Conservation (phyloP, 2,113 vertebrate genomes). For the Pteropus alecto region DNA sequence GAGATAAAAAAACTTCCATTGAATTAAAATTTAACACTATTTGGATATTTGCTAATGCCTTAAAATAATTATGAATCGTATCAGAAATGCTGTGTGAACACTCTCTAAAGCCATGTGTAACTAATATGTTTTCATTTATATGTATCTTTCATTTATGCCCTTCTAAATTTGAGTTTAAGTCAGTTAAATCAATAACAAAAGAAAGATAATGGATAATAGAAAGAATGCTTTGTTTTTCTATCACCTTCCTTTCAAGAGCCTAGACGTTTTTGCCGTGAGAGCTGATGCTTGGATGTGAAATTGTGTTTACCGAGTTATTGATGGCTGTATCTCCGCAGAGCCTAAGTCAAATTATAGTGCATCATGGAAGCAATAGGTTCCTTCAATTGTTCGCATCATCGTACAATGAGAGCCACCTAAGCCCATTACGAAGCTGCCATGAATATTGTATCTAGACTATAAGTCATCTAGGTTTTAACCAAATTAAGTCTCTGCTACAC, state of each 20-base stretch:
- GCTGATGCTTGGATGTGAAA: slow-evolving; percentile 62
- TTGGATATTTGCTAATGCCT: neutral
- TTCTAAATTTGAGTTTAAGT: slow-evolving; percentile 15
- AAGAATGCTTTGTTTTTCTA: slow-evolving; percentile 24
- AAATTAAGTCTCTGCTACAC: slow-evolving; percentile 71
- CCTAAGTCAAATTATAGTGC: slow-evolving; percentile 70
- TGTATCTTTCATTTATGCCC: neutral
- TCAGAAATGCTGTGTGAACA: neutral
- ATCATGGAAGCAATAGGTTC: slow-evolving; percentile 65
- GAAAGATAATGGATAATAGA: neutral
- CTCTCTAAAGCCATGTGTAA: neutral
- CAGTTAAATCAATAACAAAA: slow-evolving; percentile 42
- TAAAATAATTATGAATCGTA: neutral
- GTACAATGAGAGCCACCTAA: slow-evolving; percentile 36
- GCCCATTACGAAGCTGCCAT: slow-evolving; percentile 73
- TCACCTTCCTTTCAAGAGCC: slow-evolving; percentile 28
- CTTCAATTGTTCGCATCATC: slow-evolving; percentile 68
- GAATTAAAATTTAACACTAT: slow-evolving; percentile 5
- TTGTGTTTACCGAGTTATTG: slow-evolving; percentile 74
- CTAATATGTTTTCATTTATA: neutral
- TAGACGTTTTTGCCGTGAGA: neutral
- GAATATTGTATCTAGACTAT: slow-evolving; percentile 66
- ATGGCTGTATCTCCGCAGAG: slow-evolving; percentile 72
- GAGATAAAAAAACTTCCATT: neutral
- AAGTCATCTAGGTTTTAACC: slow-evolving; percentile 80